Percentiles rank a stretch among this genome's conserved stretches.
Conservation (phyloP, 2,888 invertebrate genomes). For the Hirtodrosophila alboralis region DNA sequence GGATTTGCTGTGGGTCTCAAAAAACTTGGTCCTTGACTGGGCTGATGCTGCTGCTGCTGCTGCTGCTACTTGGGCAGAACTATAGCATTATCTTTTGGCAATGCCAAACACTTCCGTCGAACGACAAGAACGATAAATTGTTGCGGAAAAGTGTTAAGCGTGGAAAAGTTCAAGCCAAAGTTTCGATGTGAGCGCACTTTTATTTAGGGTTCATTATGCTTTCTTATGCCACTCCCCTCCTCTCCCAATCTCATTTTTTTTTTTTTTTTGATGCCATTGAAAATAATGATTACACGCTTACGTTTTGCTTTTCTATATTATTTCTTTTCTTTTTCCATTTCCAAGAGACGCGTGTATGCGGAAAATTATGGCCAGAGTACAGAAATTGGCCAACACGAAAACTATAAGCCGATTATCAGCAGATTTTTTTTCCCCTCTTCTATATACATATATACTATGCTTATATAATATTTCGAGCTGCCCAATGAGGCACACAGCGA, state of each 20-base stretch:
- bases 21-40: slow-evolving; percentile 65
- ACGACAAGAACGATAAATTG: slow-evolving; percentile 73
- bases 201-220: slow-evolving; percentile 73
- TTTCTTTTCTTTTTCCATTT: not conserved
- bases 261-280: slow-evolving; percentile 59
- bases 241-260: too few relatives aligned
- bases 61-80: slow-evolving; percentile 27
- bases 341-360: slow-evolving; percentile 24
- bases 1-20: slow-evolving; percentile 60
- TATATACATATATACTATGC: too few relatives aligned
- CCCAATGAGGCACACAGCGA: slow-evolving; percentile 49
- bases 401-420: slow-evolving; percentile 72
- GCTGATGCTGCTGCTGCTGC: slow-evolving; percentile 21
- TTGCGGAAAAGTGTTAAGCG: slow-evolving; percentile 77
- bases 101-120: slow-evolving; percentile 72
- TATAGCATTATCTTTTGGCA: slow-evolving; percentile 64
- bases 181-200: slow-evolving; percentile 67
- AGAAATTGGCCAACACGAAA: slow-evolving; percentile 60
- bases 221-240: slow-evolving; percentile 41
- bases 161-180: slow-evolving; percentile 68
- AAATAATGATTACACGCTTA: slow-evolving; percentile 74
- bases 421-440: slow-evolving; percentile 39
- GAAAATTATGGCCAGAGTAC: slow-evolving; percentile 55
- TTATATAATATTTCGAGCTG: slow-evolving; percentile 13
- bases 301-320: slow-evolving; percentile 44